Percentiles rank a stretch among this genome's conserved stretches.
These are phyloP conservation scores for Sinhomidia bicolor DNA, from an alignment of 2,888 invertebrate species.

Conservation along the genomic window DNA sequence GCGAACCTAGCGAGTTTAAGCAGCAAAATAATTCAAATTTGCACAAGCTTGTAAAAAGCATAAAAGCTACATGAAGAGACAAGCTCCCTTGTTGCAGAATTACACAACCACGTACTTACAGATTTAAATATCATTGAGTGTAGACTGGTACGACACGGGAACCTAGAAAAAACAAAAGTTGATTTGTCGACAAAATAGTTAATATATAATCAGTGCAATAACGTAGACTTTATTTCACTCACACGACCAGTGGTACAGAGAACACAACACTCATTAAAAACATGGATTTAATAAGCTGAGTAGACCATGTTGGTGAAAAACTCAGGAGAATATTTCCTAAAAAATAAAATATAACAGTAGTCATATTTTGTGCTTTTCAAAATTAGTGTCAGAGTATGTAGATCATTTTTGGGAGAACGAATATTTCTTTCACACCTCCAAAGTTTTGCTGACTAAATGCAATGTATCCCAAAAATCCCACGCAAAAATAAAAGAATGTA, in stretches of 20 bases:
- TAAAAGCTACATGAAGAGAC: not conserved
- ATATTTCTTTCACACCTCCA: conserved; percentile 84
- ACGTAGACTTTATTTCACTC: not conserved
- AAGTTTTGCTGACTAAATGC: conserved; percentile 91
- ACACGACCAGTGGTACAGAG: conserved; percentile 96
- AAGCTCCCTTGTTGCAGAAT: too few relatives aligned
- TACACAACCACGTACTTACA: too few relatives aligned
- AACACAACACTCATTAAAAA: conserved; percentile 97
- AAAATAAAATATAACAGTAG: conserved; percentile 48
- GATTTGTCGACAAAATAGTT: too few relatives aligned
- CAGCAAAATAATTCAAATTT: not conserved
- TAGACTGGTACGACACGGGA: conserved; percentile 96
- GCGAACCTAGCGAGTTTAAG: not conserved
- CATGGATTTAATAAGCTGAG: conserved; percentile 95
- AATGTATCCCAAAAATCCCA: conserved; percentile 96
- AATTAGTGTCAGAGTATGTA: too few relatives aligned
- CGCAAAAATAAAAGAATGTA: conserved; percentile 93
- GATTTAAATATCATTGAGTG: conserved; percentile 94
- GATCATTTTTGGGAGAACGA: too few relatives aligned
- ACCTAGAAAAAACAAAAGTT: conserved; percentile 82
- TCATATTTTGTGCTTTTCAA: too few relatives aligned
- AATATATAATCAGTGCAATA: too few relatives aligned
- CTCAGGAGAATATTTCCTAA: conserved; percentile 95
- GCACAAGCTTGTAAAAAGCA: not conserved
- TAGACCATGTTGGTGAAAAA: conserved; percentile 90